These are phyloP conservation scores for Parapristionchus giblindavisi DNA, from an alignment of 2,888 invertebrate genomes.

Conservation along the genomic window DNA sequence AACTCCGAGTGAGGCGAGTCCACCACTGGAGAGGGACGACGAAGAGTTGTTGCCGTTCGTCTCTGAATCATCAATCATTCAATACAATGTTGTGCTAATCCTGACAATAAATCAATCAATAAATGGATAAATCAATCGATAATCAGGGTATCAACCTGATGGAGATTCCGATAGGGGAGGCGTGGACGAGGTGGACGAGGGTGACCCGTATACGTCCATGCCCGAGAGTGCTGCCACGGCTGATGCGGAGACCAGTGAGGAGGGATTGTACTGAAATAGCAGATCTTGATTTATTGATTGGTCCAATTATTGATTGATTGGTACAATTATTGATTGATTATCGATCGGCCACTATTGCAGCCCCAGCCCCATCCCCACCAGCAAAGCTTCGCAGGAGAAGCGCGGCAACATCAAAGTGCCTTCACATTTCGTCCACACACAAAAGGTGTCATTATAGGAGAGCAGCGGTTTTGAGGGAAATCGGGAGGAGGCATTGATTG, in stretches of 20 bases:
- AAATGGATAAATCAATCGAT: neutral
- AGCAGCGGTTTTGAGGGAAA: too few relatives aligned
- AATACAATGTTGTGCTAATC: neutral
- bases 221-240: neutral
- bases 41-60: slow-evolving; percentile 35
- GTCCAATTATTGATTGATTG: too few relatives aligned
- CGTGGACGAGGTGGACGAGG: slow-evolving; percentile 71
- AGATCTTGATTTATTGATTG: too few relatives aligned
- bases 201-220: slow-evolving; percentile 50
- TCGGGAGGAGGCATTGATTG: neutral
- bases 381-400: too few relatives aligned
- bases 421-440: too few relatives aligned
- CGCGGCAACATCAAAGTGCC: too few relatives aligned
- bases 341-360: too few relatives aligned
- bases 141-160: slow-evolving; percentile 12
- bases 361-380: too few relatives aligned
- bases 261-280: too few relatives aligned
- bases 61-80: neutral
- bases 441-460: too few relatives aligned
- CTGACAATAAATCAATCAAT: neutral
- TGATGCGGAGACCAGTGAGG: neutral
- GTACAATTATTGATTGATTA: too few relatives aligned
- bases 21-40: slow-evolving; percentile 16
- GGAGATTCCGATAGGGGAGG: slow-evolving; percentile 57
- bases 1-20: neutral